Percentiles rank a stretch among this genome's conserved stretches.
These are phyloP conservation scores for Malacoraja senta DNA, from an alignment of 2,797 vertebrate species.

Conservation along the genomic window DNA sequence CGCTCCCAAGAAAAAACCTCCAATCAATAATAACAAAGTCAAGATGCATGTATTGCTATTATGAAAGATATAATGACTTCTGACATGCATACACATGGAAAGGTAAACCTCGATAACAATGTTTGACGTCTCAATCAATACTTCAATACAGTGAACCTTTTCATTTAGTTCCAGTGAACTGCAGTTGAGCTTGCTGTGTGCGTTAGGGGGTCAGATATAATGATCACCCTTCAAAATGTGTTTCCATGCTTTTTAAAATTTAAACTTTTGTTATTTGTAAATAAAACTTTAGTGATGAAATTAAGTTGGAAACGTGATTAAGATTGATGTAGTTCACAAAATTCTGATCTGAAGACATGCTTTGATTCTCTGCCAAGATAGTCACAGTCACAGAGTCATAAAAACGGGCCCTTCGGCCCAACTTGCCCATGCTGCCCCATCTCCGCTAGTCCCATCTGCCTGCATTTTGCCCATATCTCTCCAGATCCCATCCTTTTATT, in stretches of 20 bases:
- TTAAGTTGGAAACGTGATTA: neutral
- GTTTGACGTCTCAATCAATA: slow-evolving; percentile 35
- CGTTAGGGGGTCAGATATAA: neutral
- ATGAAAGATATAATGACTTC: slow-evolving; percentile 29
- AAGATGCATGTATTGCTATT: neutral
- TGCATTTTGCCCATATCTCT: too few species aligned
- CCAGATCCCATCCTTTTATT: too few species aligned
- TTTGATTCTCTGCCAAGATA: neutral
- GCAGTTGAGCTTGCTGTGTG: neutral
- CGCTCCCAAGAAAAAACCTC: neutral
- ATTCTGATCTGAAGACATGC: neutral
- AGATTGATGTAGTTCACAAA: neutral
- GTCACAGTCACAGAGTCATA: too few species aligned
- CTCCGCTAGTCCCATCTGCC: too few species aligned
- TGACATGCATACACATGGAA: slow-evolving; percentile 32
- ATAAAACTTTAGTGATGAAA: neutral
- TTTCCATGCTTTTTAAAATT: neutral
- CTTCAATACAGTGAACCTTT: neutral
- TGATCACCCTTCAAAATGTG: neutral
- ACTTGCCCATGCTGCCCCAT: too few species aligned
- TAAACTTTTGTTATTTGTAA: neutral
- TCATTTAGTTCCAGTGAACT: slow-evolving; percentile 25
- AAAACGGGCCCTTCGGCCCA: too few species aligned
- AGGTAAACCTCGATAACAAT: slow-evolving; percentile 31
- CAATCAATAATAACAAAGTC: slow-evolving; percentile 34